Base-by-base conservation (phyloP, 1,140 invertebrate genomes). In the Paramacrobiotus metropolitanus region DNA sequence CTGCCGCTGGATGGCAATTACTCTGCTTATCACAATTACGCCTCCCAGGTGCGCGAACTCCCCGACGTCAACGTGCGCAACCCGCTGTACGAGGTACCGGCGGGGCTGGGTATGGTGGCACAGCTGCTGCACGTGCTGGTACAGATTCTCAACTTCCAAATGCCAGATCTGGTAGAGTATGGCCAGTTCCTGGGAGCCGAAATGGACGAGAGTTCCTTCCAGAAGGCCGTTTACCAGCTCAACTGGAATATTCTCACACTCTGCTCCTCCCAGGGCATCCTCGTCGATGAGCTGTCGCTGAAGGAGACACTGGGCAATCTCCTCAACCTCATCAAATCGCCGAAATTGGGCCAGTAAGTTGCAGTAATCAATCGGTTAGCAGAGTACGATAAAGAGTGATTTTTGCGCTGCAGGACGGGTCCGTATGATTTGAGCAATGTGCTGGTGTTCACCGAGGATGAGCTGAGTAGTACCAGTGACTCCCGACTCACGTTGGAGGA, bases 181-280 rank as follows among this genome's bases (percentile, higher is more conserved):
- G 48, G 48, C 15, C 15, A 20, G 15, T 55, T 55, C 24, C 28
- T 55, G 15, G 48, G 15, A 4, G 15, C 4, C 4, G 48, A 55
- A 9, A 15, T 55, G 15, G 48, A 55, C 28, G 48, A 55, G 48
- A 55, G 48, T 28, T 55, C 48, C 15, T 55, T 55, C 24, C 48
- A 55, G 48, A 55, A 55, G 48, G 24, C 15, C 9, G 48, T 55
- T 9, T 55, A 55, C 24, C 48, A 55, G 48, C 24, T 55, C 4
- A 55, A 55, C 48, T 55, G 48, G 48, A 55, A 55, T 28, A 55
- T 55, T 24, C 48, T 55, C 15, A 55, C 48, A 24, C 48, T 55
- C 15, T 20, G 15, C 15, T 55, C 48, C 4, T 55, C 48, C 4
- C 48, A 55, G 24, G 48, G 48, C 15, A 20, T 55, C 4, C 15